Evolutionary conservation across 2,113 vertebrate species (phyloP), one percentile per base, ranked within the genome.

Genomic region (Clarias batrachus): DNA sequence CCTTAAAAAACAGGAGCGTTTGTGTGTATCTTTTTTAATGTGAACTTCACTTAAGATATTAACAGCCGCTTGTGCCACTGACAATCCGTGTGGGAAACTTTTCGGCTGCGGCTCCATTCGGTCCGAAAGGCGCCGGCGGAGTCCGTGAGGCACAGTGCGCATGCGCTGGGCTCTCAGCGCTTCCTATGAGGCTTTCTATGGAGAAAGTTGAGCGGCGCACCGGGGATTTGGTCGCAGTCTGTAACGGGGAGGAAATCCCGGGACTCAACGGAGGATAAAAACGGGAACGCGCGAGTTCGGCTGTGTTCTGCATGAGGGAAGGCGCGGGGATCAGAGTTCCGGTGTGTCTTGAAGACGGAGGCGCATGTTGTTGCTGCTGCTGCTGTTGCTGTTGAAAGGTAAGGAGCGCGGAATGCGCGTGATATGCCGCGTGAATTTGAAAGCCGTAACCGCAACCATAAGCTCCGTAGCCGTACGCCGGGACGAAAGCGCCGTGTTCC

Each of bases 161-260:
- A 89, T 90, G 89, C 82, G 91, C 90, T 5, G 96, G 93, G 90
- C 94, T 95, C 71, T 95, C 86, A 27, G 95, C 92, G 78, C 95
- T 94, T 0, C 97, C 97, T 88, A 98, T 97, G 92, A 98, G 96
- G 88, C 96, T 98, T 91, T 97, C 97, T 90, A 98, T 98, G 92
- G 97, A 98, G 93, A 98, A 98, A 41, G 97, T 94, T 0, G 97
- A 96, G 11, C 95, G 93, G 87, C 96, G 95, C 90, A 92, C 93
- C 13, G 95, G 93, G 5, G 94, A 92, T 86, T 90, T 90, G 86
- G 93, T 92, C 11, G 94, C 91, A 82, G 95, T 93, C 90, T 93
- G 95, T 88, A 92, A 85, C 68, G 93, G 91, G 6, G 95, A 90
- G 11, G 93, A 91, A 91, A 94, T 89, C 7, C 92, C 90, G 85